Percentiles rank a stretch among this genome's conserved stretches.
These are phyloP conservation scores for Pandemis corylana DNA, from an alignment of 2,888 invertebrate genomes.

Conservation along the genomic window DNA sequence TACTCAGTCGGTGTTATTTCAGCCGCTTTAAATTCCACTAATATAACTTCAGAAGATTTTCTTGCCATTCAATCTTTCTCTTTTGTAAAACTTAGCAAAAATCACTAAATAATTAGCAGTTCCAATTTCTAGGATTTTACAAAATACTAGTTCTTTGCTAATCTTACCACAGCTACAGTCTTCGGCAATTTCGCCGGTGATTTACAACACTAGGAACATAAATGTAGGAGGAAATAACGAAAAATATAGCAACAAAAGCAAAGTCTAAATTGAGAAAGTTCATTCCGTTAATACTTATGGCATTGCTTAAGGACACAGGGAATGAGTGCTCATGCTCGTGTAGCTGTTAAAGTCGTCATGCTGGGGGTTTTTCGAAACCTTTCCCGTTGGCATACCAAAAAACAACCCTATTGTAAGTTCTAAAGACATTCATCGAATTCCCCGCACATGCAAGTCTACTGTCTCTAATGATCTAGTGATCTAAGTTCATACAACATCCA, in stretches of 20 bases:
- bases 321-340: background rate
- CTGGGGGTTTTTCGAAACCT: background rate
- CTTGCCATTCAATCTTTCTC: background rate
- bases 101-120: background rate
- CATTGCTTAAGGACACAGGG: background rate
- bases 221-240: background rate
- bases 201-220: background rate
- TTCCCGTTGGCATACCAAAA: background rate
- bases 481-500: no score
- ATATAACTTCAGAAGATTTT: no score
- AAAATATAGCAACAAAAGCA: background rate
- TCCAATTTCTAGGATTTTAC: background rate
- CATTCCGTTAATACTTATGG: background rate
- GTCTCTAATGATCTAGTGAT: no score
- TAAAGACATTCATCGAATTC: background rate
- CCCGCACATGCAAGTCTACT: background rate
- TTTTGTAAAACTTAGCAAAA: background rate
- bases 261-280: background rate
- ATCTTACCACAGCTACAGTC: background rate
- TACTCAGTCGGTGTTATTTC: no score
- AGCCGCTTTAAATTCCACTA: no score
- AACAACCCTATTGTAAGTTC: background rate
- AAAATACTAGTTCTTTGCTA: background rate
- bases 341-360: background rate
- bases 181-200: background rate